These are phyloP conservation scores for Drosophila nigromelanica DNA, from an alignment of 1,140 invertebrate species.

Conservation along the genomic window DNA sequence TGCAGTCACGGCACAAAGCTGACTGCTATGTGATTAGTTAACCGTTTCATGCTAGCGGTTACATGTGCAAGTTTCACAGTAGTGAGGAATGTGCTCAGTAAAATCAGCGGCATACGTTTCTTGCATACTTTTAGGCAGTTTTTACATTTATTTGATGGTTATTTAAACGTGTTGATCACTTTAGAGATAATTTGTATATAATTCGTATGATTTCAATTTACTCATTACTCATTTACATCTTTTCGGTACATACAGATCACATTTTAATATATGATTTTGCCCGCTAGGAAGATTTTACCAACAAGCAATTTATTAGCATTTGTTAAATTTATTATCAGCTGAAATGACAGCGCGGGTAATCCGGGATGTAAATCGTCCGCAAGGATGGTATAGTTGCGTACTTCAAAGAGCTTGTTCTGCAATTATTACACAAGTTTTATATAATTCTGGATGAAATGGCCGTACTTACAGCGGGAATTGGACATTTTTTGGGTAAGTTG, in stretches of 20 bases:
- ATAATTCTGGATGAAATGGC: not conserved
- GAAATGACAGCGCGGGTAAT: constrained; percentile 11
- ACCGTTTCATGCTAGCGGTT: not conserved
- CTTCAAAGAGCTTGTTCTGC: constrained; percentile 35
- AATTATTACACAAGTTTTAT: not conserved
- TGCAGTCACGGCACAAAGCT: not conserved
- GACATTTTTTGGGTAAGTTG: constrained; percentile 45
- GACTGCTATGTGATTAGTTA: constrained; percentile 2
- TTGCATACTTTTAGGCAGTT: not conserved
- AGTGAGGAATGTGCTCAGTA: not conserved
- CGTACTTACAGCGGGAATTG: constrained; percentile 26
- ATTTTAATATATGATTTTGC: constrained; percentile 45
- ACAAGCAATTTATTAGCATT: not conserved
- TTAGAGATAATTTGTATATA: no score
- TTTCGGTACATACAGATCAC: no score
- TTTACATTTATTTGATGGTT: no score
- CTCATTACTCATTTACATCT: no score
- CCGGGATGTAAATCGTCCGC: constrained; percentile 44
- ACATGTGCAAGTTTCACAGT: not conserved
- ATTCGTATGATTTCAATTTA: no score
- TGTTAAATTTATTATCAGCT: constrained; percentile 23
- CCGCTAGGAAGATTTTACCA: constrained; percentile 22
- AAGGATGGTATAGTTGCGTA: constrained; percentile 56
- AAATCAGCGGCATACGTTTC: not conserved
- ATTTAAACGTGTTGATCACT: no score